phyloP scores from a whole-genome alignment of 2,113 vertebrate species.

The Aspiorhynchus laticeps region DNA sequence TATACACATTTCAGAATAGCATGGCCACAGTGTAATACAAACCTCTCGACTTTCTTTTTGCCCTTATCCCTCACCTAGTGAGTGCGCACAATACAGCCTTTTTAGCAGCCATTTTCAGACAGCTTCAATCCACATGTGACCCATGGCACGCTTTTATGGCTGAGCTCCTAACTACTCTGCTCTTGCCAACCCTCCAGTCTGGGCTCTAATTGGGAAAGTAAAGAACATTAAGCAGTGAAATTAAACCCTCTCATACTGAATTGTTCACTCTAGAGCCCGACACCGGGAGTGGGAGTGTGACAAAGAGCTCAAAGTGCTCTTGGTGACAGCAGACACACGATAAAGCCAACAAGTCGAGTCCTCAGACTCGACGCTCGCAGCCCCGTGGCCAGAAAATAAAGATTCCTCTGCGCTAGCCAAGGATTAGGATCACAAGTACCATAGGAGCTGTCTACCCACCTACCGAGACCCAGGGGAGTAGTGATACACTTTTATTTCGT shows the following conservation, averaged over 20 bases:
- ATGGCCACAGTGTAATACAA: constrained; percentile 46
- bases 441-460: constrained; percentile 61
- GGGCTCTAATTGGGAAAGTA: constrained; percentile 27
- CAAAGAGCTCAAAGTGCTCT: constrained; percentile 31
- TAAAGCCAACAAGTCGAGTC: constrained; percentile 37
- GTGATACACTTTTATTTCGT: constrained; percentile 63
- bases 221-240: constrained; percentile 50
- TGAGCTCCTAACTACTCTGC: constrained; percentile 47
- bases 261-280: constrained; percentile 38
- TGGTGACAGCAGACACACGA: constrained; percentile 40
- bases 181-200: constrained; percentile 42
- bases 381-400: constrained; percentile 34
- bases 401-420: constrained; percentile 40
- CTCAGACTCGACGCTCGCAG: not conserved
- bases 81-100: constrained; percentile 36
- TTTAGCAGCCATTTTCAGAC: constrained; percentile 51
- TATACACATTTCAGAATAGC: constrained; percentile 35
- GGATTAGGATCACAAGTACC: constrained; percentile 51
- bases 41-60: constrained; percentile 35
- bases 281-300: constrained; percentile 35
- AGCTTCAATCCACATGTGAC: constrained; percentile 45
- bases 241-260: constrained; percentile 43
- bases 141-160: constrained; percentile 51
- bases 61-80: constrained; percentile 43
- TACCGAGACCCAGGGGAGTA: constrained; percentile 59